Evolutionary conservation across 2,797 vertebrate species (phyloP), one percentile per base, ranked within the genome.

Genomic region (Gymnocypris eckloni): DNA sequence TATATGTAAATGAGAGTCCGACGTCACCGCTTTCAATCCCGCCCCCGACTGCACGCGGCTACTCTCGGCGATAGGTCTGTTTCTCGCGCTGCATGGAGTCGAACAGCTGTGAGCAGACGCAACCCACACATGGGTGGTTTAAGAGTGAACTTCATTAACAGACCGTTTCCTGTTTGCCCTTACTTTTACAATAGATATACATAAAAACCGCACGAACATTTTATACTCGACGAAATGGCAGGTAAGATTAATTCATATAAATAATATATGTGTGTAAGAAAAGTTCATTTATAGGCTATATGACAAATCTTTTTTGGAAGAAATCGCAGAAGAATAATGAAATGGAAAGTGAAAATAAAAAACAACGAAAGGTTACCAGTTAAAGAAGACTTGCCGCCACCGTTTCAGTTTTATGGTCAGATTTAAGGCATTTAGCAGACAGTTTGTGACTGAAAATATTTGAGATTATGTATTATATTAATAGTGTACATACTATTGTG

Each of bases 171-270:
- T 8, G 22, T 8, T 3, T 25, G 8, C 25, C 1, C 22, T 72
- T 13, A 2, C 11, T 71, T 6, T 0, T 13, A 2, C 69, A 45
- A 25, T 2, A 15, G 22, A 2, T 72, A 12, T 20, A 43, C 20
- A 28, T 16, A 16, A 16, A 4, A 50, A 11, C 3, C 2, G 2
- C 2, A 4, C 2, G 25, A 18, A 48, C 1, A 3, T 54, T 56
- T 16, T 52, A 56, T 39, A 56, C 59, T 6, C 10, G 5, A 56
- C 22, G 11, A 59, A 71, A 82, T 82, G 80, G 80, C 80, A 71
- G 80, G 80, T 82, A 71, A 82, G 50, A 54, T 22, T 12, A 43
- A 25, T 43, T 8, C 11, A 69, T 48, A 45, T 33, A 0, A 2
- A 6, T 20, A 37, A 39, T 43, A 16, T 25, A 4, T 16, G 0